Percentiles rank a stretch among this genome's conserved stretches.
phyloP scores from a whole-genome alignment of 2,113 vertebrate species.

The Danio rerio region DNA sequence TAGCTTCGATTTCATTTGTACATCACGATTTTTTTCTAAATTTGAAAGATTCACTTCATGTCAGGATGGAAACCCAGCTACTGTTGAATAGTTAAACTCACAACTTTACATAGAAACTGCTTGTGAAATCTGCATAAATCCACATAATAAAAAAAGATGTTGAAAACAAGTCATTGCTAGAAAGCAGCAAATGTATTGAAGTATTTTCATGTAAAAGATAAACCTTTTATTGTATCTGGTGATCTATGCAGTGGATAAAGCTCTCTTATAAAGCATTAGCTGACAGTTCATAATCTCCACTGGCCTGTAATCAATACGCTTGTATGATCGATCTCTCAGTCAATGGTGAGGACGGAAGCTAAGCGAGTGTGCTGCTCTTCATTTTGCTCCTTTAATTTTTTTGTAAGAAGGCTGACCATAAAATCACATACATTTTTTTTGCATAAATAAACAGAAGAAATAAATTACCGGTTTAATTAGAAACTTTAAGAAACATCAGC shows the following conservation, averaged over 20 bases:
- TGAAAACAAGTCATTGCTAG: too few species aligned
- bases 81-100: too few species aligned
- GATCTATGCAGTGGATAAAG: not conserved
- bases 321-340: conserved; percentile 1
- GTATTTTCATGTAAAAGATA: too few species aligned
- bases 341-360: not conserved
- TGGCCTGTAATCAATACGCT: conserved; percentile 5
- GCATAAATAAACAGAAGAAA: not conserved
- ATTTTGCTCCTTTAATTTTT: not conserved
- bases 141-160: too few species aligned
- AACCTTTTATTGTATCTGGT: too few species aligned
- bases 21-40: too few species aligned
- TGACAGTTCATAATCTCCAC: not conserved
- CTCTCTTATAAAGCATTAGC: not conserved
- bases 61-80: too few species aligned
- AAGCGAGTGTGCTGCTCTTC: not conserved
- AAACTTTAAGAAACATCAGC: not conserved
- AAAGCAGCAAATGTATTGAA: too few species aligned
- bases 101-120: too few species aligned
- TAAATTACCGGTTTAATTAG: not conserved
- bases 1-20: too few species aligned
- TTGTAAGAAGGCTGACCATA: not conserved
- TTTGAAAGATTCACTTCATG: too few species aligned
- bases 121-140: not conserved
- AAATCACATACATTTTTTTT: not conserved